Conservation (phyloP, 1,140 invertebrate genomes). For the Nebria ingens region DNA sequence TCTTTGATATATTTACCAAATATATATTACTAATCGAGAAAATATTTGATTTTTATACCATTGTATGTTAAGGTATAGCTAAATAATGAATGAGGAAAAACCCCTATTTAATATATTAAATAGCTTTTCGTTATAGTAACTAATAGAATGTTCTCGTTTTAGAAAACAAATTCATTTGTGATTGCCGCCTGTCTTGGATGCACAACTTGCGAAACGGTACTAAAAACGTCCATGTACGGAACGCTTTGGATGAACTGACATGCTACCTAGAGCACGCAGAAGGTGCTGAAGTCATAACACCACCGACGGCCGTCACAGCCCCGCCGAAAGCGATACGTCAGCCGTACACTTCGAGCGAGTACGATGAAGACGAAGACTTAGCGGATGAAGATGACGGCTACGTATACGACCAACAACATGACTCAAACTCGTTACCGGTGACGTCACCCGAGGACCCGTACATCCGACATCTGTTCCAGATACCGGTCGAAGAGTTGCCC, state of each 20-base stretch:
- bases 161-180: conserved; percentile 70
- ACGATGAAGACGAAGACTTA: conserved; percentile 22
- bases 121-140: too few relatives aligned
- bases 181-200: conserved; percentile 68
- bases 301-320: conserved; percentile 13
- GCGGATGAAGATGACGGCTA: conserved; percentile 25
- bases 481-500: conserved; percentile 52
- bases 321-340: conserved; percentile 6
- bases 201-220: conserved; percentile 61
- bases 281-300: conserved; percentile 9
- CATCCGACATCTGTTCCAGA: conserved; percentile 41
- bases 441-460: conserved; percentile 21
- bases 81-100: too few relatives aligned
- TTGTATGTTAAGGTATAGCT: too few relatives aligned
- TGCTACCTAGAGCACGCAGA: conserved; percentile 48
- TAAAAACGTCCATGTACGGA: conserved; percentile 51
- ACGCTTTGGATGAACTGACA: conserved; percentile 52
- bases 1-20: too few relatives aligned
- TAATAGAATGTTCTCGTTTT: too few relatives aligned
- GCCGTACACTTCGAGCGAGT: conserved; percentile 11
- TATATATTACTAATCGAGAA: too few relatives aligned
- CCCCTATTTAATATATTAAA: too few relatives aligned
- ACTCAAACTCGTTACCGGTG: conserved; percentile 21
- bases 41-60: too few relatives aligned
- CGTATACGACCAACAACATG: conserved; percentile 24